Conservation (phyloP, 2,888 invertebrate species). For the Vandiemenella viatica region DNA sequence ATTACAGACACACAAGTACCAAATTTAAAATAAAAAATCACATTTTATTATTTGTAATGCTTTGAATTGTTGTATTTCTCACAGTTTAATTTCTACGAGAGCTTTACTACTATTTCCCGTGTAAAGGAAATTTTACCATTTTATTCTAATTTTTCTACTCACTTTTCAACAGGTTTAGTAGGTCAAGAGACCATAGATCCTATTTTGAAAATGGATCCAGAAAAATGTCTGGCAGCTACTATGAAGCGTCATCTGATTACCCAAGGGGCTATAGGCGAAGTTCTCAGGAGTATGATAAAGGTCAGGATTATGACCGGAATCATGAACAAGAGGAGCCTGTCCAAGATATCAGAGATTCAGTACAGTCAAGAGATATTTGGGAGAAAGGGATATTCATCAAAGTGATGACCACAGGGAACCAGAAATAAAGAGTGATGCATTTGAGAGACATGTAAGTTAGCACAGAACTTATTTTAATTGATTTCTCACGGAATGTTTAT, state of each 20-base stretch:
- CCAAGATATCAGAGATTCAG: conserved; percentile 17
- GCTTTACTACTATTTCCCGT: no score
- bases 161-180: no score
- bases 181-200: conserved; percentile 4
- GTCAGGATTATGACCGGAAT: conserved; percentile 25
- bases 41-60: no score
- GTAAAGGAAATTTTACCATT: no score
- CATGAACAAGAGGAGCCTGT: conserved; percentile 15
- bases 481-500: neutral
- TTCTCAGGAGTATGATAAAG: conserved; percentile 25
- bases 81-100: no score
- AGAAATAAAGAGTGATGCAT: conserved; percentile 9
- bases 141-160: no score
- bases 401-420: conserved; percentile 9
- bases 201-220: conserved; percentile 5
- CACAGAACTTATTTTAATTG: neutral
- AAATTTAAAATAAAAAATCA: no score
- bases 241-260: conserved; percentile 21
- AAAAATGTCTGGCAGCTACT: conserved; percentile 8
- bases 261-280: conserved; percentile 27
- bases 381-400: neutral
- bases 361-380: conserved; percentile 18
- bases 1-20: no score
- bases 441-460: conserved; percentile 14
- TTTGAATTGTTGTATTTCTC: no score